A percentile compares a stretch with the other conserved stretches of the same genome.
phyloP scores from a whole-genome alignment of 2,888 invertebrate species.

The Microchrysa polita region DNA sequence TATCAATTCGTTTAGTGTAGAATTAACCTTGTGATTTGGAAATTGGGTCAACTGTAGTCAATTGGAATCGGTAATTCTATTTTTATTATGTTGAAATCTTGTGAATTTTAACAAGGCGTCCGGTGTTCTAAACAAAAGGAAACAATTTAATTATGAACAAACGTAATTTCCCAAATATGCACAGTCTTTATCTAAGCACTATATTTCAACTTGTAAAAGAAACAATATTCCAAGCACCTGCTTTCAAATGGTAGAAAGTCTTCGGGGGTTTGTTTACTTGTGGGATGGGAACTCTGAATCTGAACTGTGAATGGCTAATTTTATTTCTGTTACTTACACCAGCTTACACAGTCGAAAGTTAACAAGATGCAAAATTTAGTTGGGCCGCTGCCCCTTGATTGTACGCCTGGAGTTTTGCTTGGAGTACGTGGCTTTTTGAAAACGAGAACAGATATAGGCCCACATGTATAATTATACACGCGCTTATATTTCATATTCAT shows the following conservation, averaged over 20 bases:
- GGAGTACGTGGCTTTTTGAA: neutral
- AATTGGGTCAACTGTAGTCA: no score
- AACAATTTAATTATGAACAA: no score
- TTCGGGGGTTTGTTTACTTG: constrained; percentile 28
- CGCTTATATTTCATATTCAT: neutral
- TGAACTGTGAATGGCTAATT: neutral
- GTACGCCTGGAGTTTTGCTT: neutral
- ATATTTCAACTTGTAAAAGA: neutral
- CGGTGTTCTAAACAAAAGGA: no score
- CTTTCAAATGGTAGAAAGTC: neutral
- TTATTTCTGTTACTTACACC: neutral
- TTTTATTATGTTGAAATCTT: no score
- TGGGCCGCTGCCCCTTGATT: constrained; percentile 10
- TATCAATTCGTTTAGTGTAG: no score
- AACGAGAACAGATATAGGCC: constrained; percentile 1
- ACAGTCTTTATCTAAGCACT: neutral
- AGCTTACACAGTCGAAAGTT: neutral
- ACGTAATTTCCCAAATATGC: no score
- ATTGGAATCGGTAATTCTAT: no score
- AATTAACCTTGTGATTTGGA: no score
- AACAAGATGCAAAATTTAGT: neutral
- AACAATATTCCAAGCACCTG: constrained; percentile 14
- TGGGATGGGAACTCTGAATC: no score
- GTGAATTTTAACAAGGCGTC: no score
- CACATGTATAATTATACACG: neutral